Base-by-base conservation (phyloP, 2,113 vertebrate genomes). In the Platichthys stellatus region DNA sequence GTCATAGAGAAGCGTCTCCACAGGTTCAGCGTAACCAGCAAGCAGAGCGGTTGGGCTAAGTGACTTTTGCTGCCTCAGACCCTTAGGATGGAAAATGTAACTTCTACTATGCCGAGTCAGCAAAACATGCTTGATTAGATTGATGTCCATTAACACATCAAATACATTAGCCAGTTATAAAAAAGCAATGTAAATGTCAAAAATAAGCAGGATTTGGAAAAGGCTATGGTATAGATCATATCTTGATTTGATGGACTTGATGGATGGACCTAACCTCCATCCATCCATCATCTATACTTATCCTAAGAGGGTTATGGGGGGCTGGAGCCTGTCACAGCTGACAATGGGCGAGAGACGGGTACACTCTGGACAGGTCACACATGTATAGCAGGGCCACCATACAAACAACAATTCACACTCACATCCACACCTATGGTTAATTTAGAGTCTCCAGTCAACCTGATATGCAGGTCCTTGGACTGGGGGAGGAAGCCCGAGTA, bases 21-120 rank as follows among this genome's bases (percentile, higher is more conserved):
- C 53, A 47, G 40, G 64, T 64, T 72, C 38, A 53, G 28, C 65
- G 63, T 40, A 56, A 72, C 53, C 53, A 69, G 59, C 35, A 5
- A 67, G 45, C 59, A 75, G 72, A 64, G 57, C 43, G 12, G 63
- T 60, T 17, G 45, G 4, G 53, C 56, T 53, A 62, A 66, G 72
- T 58, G 76, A 68, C 69, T 56, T 64, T 9, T 63, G 53, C 63
- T 57, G 58, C 53, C 23, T 18, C 63, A 49, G 10, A 58, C 28
- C 28, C 51, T 8, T 38, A 74, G 45, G 59, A n/a, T n/a, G 59
- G 49, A 26, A 9, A 49, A 20, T 8, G 9, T 40, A 68, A 63
- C 51, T 68, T 63, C n/a, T 53, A 17, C 53, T n/a, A 10, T 58
- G 43, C 49, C 5, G 4, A 76, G 13, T 67, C 54, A 51, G 35